A percentile compares a stretch with the other conserved stretches of the same genome.
Conservation (phyloP, 1,140 invertebrate genomes). For the Vollenhovia emeryi region DNA sequence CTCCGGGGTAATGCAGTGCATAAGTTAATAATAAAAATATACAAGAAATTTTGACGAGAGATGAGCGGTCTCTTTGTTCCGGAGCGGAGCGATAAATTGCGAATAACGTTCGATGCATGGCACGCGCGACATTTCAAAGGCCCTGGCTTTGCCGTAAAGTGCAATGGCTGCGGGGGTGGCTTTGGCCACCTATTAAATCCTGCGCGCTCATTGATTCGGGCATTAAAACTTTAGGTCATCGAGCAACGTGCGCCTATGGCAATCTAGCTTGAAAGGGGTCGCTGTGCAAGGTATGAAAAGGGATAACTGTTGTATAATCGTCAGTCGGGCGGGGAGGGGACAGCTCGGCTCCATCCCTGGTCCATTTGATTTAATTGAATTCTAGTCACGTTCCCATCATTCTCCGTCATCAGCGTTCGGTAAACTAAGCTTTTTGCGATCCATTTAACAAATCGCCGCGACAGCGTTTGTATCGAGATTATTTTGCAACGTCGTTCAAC, state of each 20-base stretch:
- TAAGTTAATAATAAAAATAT: slow-evolving; percentile 43
- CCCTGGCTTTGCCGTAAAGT: slow-evolving; percentile 48
- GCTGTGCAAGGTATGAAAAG: slow-evolving; percentile 54
- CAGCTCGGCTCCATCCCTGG: not conserved
- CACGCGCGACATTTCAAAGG: slow-evolving; percentile 64
- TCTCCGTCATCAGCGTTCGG: slow-evolving; percentile 18
- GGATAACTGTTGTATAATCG: slow-evolving; percentile 59
- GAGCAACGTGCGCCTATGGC: slow-evolving; percentile 41
- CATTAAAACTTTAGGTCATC: slow-evolving; percentile 73
- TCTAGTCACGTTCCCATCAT: slow-evolving; percentile 28
- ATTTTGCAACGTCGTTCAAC: not conserved
- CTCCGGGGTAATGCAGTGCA: not conserved
- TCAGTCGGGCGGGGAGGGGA: not conserved
- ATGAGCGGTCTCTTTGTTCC: slow-evolving; percentile 52
- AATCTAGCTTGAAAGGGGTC: slow-evolving; percentile 39
- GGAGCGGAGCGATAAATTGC: slow-evolving; percentile 63
- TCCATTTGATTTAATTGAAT: slow-evolving; percentile 67
- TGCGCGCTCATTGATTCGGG: slow-evolving; percentile 65
- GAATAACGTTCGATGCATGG: slow-evolving; percentile 51
- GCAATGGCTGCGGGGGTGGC: slow-evolving; percentile 58
- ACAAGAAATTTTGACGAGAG: slow-evolving; percentile 35
- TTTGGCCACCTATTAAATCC: slow-evolving; percentile 68
- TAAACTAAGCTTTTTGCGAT: slow-evolving; percentile 40
- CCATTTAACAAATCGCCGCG: not conserved
- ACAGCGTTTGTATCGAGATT: not conserved